phyloP scores from a whole-genome alignment of 2,113 vertebrate genomes.

The Ariopsis seemanni region DNA sequence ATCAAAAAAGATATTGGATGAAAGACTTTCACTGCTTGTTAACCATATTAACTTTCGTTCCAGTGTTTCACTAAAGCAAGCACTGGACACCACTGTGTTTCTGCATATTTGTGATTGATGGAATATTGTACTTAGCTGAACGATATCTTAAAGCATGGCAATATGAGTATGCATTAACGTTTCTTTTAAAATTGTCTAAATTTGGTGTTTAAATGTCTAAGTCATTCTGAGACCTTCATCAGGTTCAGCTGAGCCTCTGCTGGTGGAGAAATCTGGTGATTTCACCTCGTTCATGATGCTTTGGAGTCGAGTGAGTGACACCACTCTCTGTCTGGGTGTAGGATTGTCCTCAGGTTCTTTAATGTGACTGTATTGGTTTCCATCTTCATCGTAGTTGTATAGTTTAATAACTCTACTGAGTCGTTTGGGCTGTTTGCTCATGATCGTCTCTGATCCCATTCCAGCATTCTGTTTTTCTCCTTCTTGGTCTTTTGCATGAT shows the following conservation, averaged over 20 bases:
- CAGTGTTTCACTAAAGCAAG: neutral
- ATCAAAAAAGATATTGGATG: neutral
- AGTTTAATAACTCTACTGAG: slow-evolving; percentile 65
- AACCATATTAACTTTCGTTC: neutral
- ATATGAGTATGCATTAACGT: neutral
- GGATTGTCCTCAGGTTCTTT: slow-evolving; percentile 43
- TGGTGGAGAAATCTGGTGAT: neutral
- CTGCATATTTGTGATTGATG: neutral
- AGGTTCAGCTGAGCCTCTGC: neutral
- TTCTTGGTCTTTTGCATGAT: neutral
- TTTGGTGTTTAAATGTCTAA: neutral
- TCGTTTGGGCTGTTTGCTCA: slow-evolving; percentile 6
- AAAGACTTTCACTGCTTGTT: neutral
- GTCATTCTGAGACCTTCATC: neutral
- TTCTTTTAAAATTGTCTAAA: neutral
- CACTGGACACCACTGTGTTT: neutral
- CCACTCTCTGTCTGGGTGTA: slow-evolving; percentile 60
- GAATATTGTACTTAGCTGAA: neutral
- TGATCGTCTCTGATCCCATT: neutral
- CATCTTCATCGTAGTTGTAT: slow-evolving; percentile 76
- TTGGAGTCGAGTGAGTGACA: slow-evolving; percentile 68
- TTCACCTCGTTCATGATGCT: slow-evolving; percentile 69
- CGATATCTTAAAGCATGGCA: neutral
- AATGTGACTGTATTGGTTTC: slow-evolving; percentile 65
- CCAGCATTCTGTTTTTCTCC: neutral